Conservation (phyloP, 2,797 vertebrate genomes). For the Girardinus metallicus region DNA sequence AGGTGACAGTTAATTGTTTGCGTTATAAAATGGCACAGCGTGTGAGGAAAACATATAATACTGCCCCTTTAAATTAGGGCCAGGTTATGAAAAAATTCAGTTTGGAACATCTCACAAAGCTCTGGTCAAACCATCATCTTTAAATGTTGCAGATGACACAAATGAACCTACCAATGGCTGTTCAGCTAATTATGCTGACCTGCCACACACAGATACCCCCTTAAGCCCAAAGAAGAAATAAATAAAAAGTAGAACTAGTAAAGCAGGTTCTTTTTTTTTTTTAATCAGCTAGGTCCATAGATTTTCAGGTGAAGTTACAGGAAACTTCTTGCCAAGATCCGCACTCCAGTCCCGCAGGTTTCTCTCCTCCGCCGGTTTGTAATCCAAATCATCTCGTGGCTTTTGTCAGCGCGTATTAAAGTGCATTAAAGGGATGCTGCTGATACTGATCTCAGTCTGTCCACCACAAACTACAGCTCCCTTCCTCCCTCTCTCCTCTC, state of each 20-base stretch:
- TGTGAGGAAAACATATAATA: background rate
- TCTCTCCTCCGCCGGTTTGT: background rate
- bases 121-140: background rate
- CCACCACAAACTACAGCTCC: conserved; percentile 31
- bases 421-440: conserved; percentile 39
- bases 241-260: background rate
- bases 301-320: background rate
- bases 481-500: background rate
- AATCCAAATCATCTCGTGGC: background rate
- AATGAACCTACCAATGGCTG: background rate
- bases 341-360: background rate
- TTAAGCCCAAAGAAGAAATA: background rate
- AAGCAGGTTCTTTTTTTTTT: background rate
- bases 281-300: background rate
- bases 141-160: background rate
- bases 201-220: too few relatives aligned
- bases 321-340: conserved; percentile 30
- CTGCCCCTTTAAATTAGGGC: background rate
- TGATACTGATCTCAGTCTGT: conserved; percentile 67
- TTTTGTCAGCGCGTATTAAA: conserved; percentile 23
- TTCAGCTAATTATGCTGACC: background rate
- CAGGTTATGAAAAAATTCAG: background rate
- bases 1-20: background rate
- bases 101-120: background rate
- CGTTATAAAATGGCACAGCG: background rate